A percentile compares a stretch with the other conserved stretches of the same genome.
phyloP scores from a whole-genome alignment of 2,113 vertebrate genomes.

The Mus pahari region DNA sequence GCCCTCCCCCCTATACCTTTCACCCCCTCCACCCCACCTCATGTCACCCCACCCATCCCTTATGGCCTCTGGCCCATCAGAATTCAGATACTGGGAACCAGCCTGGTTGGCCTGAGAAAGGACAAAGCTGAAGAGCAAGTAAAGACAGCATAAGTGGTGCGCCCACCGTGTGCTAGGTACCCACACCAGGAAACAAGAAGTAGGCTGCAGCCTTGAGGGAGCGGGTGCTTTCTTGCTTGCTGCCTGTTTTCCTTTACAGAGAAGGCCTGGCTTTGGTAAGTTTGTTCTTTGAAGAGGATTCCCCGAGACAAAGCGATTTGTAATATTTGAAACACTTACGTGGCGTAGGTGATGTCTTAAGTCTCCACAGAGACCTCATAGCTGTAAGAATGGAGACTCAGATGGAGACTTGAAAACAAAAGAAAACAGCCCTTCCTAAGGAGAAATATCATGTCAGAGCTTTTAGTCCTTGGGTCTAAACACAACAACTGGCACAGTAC shows the following conservation, averaged over 20 bases:
- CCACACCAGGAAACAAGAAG: background rate
- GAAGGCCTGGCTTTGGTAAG: slow-evolving; percentile 72
- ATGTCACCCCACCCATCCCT: slow-evolving; percentile 70
- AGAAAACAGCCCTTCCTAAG: background rate
- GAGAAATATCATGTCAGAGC: background rate
- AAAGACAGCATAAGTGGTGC: background rate
- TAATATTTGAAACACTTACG: slow-evolving; percentile 1
- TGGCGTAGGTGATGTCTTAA: slow-evolving; percentile 7
- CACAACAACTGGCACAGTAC: background rate
- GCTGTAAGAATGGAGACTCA: slow-evolving; percentile 15
- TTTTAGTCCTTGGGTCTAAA: background rate
- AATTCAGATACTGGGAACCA: slow-evolving; percentile 33
- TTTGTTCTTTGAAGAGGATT: slow-evolving; percentile 46
- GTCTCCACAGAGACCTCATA: slow-evolving; percentile 42
- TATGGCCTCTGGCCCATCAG: slow-evolving; percentile 61
- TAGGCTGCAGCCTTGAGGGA: background rate
- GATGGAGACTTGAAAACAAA: background rate
- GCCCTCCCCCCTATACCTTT: slow-evolving; percentile 15
- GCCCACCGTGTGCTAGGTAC: background rate
- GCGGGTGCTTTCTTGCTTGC: background rate
- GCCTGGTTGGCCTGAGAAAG: slow-evolving; percentile 6
- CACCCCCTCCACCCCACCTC: slow-evolving; percentile 71
- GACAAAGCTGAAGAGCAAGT: slow-evolving; percentile 44
- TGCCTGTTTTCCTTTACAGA: slow-evolving; percentile 55
- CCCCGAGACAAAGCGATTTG: slow-evolving; percentile 13